Conservation (phyloP, 2,797 vertebrate genomes). For the Centropyge bicolor region DNA sequence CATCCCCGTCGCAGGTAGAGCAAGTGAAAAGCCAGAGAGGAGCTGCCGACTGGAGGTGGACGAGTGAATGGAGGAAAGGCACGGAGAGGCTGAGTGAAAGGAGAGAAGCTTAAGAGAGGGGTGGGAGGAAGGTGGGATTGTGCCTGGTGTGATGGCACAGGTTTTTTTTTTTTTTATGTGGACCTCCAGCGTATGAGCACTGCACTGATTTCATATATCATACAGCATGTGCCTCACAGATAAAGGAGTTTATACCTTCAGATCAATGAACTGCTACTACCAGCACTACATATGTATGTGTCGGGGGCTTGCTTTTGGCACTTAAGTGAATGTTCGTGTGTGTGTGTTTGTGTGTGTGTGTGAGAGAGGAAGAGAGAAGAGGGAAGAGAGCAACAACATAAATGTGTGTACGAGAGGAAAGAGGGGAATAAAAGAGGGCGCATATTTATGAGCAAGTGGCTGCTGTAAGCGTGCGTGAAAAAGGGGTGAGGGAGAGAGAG, state of each 20-base stretch:
- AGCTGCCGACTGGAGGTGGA: conserved; percentile 16
- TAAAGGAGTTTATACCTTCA: conserved; percentile 19
- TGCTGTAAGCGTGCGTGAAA: conserved; percentile 47
- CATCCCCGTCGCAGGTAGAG: conserved; percentile 27
- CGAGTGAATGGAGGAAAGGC: not conserved
- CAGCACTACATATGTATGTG: conserved; percentile 36
- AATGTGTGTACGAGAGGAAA: conserved; percentile 15
- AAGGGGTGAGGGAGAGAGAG: conserved; percentile 34
- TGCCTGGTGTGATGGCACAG: not conserved
- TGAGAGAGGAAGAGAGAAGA: not conserved
- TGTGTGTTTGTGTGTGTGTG: conserved; percentile 3
- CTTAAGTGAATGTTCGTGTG: conserved; percentile 4
- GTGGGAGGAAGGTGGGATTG: not conserved
- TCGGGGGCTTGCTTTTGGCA: conserved; percentile 22
- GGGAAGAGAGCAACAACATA: too few species aligned
- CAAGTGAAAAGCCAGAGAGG: not conserved
- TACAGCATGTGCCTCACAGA: conserved; percentile 3
- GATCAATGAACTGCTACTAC: conserved; percentile 41
- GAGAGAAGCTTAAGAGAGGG: not conserved
- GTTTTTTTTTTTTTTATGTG: not conserved
- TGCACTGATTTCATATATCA: conserved; percentile 19
- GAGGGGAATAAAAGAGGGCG: conserved; percentile 24
- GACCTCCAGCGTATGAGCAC: not conserved
- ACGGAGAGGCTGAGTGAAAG: conserved; percentile 9
- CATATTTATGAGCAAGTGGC: conserved; percentile 59